Conservation (phyloP, 2,888 invertebrate genomes). For the Volucella inanis region DNA sequence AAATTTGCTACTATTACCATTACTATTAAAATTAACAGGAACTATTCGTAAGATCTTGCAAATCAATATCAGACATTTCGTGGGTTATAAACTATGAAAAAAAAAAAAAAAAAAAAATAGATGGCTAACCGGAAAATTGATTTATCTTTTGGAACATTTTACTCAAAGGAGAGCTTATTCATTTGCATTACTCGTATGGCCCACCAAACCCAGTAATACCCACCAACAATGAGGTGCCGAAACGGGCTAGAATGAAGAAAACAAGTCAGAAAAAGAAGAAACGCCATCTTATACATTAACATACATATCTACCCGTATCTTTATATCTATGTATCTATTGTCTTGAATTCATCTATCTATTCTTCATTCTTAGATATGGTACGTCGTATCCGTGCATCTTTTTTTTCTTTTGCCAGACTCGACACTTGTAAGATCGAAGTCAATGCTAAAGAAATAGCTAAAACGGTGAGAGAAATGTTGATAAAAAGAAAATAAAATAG, state of each 20-base stretch:
- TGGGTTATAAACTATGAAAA: constrained; percentile 43
- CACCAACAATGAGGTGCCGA: not conserved
- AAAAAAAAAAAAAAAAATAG: too few relatives aligned
- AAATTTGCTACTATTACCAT: too few relatives aligned
- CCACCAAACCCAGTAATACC: not conserved
- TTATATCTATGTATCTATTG: constrained; percentile 46
- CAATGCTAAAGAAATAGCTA: constrained; percentile 72
- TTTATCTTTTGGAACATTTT: constrained; percentile 9
- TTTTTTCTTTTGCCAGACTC: constrained; percentile 19
- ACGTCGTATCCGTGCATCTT: constrained; percentile 12
- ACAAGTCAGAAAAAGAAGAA: not conserved
- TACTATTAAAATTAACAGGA: constrained; percentile 16
- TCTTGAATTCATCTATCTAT: constrained; percentile 50
- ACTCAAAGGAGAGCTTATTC: constrained; percentile 29
- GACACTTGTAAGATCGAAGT: constrained; percentile 63
- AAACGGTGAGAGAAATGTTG: constrained; percentile 38
- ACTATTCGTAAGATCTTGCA: constrained; percentile 22
- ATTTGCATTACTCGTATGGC: constrained; percentile 22
- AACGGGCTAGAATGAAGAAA: not conserved
- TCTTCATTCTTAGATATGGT: constrained; percentile 11
- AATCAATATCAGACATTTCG: constrained; percentile 61
- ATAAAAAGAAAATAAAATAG: constrained; percentile 25
- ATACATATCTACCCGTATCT: constrained; percentile 37
- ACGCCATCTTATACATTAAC: constrained; percentile 61
- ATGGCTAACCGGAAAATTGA: constrained; percentile 40